Evolutionary conservation across 2,888 invertebrate species (phyloP).

Genomic region (Ferrisia virgata): DNA sequence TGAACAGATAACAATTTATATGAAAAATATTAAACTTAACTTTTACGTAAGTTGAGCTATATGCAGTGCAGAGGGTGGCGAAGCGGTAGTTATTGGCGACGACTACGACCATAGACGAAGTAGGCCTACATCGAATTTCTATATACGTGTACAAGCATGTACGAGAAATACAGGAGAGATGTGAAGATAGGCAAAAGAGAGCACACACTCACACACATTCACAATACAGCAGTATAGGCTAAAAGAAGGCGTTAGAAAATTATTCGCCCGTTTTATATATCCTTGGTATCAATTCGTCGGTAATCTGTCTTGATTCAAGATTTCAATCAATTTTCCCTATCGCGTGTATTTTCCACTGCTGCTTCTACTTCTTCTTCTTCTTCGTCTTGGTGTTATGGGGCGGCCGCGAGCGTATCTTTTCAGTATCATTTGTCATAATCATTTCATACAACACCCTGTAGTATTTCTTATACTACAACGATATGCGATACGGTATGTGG

Average conservation of each 20-base stretch:
- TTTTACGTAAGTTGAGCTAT: conserved; percentile 4
- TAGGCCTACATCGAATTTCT: too few relatives aligned
- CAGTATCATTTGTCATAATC: conserved; percentile 26
- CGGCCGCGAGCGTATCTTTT: conserved; percentile 8
- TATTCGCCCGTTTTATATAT: conserved; percentile 27
- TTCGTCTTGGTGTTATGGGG: neutral
- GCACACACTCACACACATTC: too few relatives aligned
- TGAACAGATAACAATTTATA: conserved; percentile 19
- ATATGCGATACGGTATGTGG: neutral
- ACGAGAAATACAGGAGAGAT: neutral
- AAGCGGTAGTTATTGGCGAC: neutral
- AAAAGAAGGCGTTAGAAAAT: neutral
- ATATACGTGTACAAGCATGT: neutral
- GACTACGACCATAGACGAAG: too few relatives aligned
- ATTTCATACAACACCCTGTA: conserved; percentile 28
- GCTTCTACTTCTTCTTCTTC: too few relatives aligned
- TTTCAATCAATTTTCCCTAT: conserved; percentile 28
- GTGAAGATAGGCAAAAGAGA: neutral
- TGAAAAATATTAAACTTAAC: conserved; percentile 1
- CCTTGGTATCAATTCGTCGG: neutral
- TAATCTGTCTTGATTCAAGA: conserved; percentile 32
- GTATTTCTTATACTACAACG: conserved; percentile 26
- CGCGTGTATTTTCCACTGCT: neutral
- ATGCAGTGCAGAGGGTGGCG: neutral
- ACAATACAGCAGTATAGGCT: too few relatives aligned